Evolutionary conservation across 23 tunicate species (phyloP).

Genomic region (Pegea sp.): DNA sequence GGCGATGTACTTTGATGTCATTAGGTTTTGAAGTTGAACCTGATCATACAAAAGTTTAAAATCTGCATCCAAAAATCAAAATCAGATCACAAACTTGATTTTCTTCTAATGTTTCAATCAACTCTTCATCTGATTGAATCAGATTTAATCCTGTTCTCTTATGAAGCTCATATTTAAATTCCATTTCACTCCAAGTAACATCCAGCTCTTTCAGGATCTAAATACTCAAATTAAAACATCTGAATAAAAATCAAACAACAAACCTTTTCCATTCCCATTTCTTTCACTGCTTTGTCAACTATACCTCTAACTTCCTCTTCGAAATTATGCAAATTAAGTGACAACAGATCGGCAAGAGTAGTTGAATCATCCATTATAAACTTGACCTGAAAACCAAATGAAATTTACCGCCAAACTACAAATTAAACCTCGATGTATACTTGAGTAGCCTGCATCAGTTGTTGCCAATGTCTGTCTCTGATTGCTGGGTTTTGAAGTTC

Average conservation of each 20-base stretch:
- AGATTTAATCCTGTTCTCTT: constrained; percentile 45
- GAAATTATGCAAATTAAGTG: constrained; percentile 81
- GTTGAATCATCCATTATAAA: constrained; percentile 81
- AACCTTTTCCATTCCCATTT: constrained; percentile 98
- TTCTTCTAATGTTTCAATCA: constrained; percentile 90
- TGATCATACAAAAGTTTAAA: too few relatives aligned
- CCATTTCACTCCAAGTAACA: constrained; percentile 82
- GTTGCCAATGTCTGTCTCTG: constrained; percentile 93
- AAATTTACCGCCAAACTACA: too few relatives aligned
- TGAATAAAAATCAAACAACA: neutral
- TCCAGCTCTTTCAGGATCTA: constrained; percentile 84
- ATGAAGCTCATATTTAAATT: constrained; percentile 71
- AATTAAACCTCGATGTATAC: constrained; percentile 4
- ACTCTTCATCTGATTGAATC: constrained; percentile 79
- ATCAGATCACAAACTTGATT: constrained; percentile 32
- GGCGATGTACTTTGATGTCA: constrained; percentile 97
- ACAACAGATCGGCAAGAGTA: constrained; percentile 71
- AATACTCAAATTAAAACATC: neutral
- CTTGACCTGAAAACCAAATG: constrained; percentile 80
- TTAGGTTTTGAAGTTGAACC: constrained; percentile 97
- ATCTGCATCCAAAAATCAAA: constrained; percentile 13
- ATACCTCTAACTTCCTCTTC: constrained; percentile 94
- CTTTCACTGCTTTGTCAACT: constrained; percentile 91
- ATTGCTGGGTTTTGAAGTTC: constrained; percentile 93
- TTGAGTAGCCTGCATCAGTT: constrained; percentile 94